Evolutionary conservation across 2,113 vertebrate species (phyloP).

Genomic region (Nothocercus nigrocapillus): DNA sequence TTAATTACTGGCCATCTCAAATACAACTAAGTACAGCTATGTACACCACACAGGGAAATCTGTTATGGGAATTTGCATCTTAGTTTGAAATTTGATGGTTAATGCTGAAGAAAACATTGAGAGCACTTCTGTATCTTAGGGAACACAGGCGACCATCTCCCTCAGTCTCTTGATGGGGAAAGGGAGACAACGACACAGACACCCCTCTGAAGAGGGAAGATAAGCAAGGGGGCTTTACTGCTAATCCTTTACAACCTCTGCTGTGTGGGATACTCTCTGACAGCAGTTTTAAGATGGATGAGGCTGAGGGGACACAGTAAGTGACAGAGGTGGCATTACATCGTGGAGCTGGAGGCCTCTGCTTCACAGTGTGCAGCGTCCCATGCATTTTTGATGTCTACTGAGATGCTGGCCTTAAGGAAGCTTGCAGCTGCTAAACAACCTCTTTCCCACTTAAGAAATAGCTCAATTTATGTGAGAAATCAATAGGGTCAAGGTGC

Average conservation of each 20-base stretch:
- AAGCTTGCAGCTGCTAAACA: constrained; percentile 40
- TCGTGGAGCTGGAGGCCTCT: neutral
- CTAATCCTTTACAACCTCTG: neutral
- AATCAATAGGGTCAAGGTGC: neutral
- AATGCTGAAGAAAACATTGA: neutral
- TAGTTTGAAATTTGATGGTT: neutral
- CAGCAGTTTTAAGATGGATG: neutral
- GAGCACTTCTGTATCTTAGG: neutral
- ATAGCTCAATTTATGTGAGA: neutral
- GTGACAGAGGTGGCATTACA: neutral
- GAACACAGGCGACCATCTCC: neutral
- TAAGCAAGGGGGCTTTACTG: neutral
- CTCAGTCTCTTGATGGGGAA: neutral
- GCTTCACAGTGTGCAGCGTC: neutral
- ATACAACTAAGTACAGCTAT: neutral
- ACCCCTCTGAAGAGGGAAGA: neutral
- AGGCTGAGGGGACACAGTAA: neutral
- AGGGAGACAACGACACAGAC: neutral
- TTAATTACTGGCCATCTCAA: neutral
- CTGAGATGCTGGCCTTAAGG: constrained; percentile 14
- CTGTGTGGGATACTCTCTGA: neutral
- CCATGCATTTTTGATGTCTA: constrained; percentile 21
- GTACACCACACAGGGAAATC: neutral
- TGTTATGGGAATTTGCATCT: too few species aligned
- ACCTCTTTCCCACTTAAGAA: constrained; percentile 19